Conservation (phyloP, 2,888 invertebrate species). For the Alcis repandata region DNA sequence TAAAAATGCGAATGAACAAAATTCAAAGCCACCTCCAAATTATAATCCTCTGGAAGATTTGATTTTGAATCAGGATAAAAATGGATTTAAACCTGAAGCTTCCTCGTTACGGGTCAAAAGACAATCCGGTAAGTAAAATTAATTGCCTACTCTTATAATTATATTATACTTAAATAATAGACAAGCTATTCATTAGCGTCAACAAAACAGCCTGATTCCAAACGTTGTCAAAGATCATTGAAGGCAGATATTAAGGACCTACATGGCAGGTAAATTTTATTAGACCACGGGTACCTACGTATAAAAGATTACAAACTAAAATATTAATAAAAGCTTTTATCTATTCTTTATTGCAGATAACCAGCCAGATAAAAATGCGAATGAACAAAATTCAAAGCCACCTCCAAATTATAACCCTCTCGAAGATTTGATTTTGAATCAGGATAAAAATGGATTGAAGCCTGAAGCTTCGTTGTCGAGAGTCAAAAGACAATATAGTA, state of each 20-base stretch:
- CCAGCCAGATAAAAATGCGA: background rate
- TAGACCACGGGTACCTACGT: no score
- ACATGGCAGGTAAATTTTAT: no score
- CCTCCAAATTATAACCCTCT: constrained; percentile 55
- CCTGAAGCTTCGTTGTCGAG: constrained; percentile 49
- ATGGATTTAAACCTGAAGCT: constrained; percentile 47
- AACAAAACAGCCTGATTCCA: no score
- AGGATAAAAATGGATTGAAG: constrained; percentile 49
- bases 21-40: constrained; percentile 41
- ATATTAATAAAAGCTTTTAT: background rate
- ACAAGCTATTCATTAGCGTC: no score
- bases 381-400: constrained; percentile 22
- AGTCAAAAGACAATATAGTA: constrained; percentile 62
- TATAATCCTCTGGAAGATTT: constrained; percentile 57
- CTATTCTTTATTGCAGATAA: constrained; percentile 4
- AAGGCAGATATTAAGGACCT: no score
- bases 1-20: constrained; percentile 8
- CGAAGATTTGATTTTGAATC: constrained; percentile 54
- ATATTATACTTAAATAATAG: no score
- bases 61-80: constrained; percentile 52
- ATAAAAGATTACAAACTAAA: background rate
- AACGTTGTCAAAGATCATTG: no score
- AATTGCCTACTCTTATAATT: no score
- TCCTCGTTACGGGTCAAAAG: constrained; percentile 59
- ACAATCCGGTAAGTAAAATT: constrained; percentile 56